Conservation (phyloP, 2,888 invertebrate genomes). For the Fragum whitleyi region DNA sequence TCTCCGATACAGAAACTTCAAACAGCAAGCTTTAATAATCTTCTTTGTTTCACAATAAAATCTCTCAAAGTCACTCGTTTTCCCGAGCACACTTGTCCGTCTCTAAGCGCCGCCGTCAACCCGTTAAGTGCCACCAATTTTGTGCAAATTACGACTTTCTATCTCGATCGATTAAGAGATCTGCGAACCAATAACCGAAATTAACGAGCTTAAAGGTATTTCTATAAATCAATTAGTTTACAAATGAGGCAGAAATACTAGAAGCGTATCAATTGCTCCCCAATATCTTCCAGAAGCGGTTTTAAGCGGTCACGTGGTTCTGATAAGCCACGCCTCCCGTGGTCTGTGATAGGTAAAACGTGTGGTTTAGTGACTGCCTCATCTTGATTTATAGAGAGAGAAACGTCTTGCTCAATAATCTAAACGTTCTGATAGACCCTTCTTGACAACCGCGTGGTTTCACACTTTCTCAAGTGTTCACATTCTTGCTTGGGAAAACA, state of each 20-base stretch:
- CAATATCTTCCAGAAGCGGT: slow-evolving; percentile 28
- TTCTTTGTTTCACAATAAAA: slow-evolving; percentile 32
- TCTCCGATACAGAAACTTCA: slow-evolving; percentile 19
- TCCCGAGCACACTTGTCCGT: slow-evolving; percentile 18
- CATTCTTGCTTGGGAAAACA: neutral
- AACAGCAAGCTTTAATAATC: slow-evolving; percentile 29
- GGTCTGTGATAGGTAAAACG: slow-evolving; percentile 21
- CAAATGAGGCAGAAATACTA: slow-evolving; percentile 63
- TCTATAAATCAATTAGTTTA: slow-evolving; percentile 67
- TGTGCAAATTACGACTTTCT: slow-evolving; percentile 54
- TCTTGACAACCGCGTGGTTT: neutral
- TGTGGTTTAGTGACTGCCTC: slow-evolving; percentile 22
- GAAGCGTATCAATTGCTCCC: slow-evolving; percentile 48
- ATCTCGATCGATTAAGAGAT: slow-evolving; percentile 63
- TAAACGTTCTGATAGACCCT: slow-evolving; percentile 5
- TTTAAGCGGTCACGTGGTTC: slow-evolving; percentile 34
- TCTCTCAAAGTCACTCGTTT: slow-evolving; percentile 8
- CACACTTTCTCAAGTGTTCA: slow-evolving; percentile 6
- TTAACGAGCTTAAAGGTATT: slow-evolving; percentile 63
- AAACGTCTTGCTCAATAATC: slow-evolving; percentile 23
- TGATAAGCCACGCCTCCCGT: slow-evolving; percentile 28
- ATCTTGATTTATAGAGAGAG: slow-evolving; percentile 21
- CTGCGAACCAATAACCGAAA: slow-evolving; percentile 61
- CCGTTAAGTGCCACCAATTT: slow-evolving; percentile 54
- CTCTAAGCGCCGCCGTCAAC: slow-evolving; percentile 36